Evolutionary conservation across 2,888 invertebrate genomes (phyloP).

Genomic region (Subacronicta megacephala): DNA sequence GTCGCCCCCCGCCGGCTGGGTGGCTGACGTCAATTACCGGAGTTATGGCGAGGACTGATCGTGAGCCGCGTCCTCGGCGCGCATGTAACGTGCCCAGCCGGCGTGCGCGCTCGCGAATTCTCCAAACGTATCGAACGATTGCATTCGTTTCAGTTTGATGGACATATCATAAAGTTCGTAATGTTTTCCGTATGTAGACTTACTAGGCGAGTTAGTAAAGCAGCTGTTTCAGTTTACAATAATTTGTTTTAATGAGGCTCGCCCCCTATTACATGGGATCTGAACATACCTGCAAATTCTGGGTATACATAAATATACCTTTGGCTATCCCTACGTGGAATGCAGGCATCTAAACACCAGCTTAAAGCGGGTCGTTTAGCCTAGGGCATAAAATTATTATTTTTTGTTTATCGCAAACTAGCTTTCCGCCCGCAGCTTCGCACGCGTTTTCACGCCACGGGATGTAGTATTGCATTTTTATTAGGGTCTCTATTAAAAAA

Average conservation of each 20-base stretch:
- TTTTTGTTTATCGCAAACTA: no score
- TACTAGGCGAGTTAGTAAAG: neutral
- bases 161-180: constrained; percentile 52
- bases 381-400: no score
- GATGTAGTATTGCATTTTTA: no score
- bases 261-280: no score
- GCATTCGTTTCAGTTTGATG: constrained; percentile 41
- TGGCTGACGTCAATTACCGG: constrained; percentile 86
- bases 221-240: neutral
- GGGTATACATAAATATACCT: no score
- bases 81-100: constrained; percentile 68
- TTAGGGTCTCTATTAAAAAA: no score
- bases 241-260: neutral
- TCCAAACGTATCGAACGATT: constrained; percentile 46
- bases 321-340: no score
- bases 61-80: constrained; percentile 75
- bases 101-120: constrained; percentile 46
- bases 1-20: constrained; percentile 69
- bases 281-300: no score
- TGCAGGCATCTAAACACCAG: no score
- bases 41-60: constrained; percentile 85
- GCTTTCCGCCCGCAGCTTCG: no score
- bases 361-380: no score
- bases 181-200: constrained; percentile 37
- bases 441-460: no score